Conservation (phyloP, 2,113 vertebrate species). For the Sus scrofa region DNA sequence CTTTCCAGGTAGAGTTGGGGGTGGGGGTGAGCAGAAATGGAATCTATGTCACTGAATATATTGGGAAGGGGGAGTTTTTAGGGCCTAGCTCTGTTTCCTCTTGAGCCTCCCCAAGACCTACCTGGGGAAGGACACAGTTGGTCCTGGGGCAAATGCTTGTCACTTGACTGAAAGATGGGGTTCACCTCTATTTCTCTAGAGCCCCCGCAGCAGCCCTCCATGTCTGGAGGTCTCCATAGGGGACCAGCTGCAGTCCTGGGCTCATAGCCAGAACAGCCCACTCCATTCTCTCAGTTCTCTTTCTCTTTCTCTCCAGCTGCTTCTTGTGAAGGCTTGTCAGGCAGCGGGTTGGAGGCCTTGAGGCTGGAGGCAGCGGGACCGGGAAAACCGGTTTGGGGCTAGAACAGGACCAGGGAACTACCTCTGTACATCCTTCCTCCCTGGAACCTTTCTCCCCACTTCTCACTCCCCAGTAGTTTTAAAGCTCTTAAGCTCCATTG, state of each 20-base stretch:
- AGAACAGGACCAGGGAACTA: conserved; percentile 19
- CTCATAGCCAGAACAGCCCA: conserved; percentile 45
- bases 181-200: neutral
- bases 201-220: neutral
- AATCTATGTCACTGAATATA: neutral
- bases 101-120: neutral
- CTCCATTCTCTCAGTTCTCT: neutral
- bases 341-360: conserved; percentile 72
- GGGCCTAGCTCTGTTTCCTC: neutral
- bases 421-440: conserved; percentile 65
- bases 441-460: neutral
- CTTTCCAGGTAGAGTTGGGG: neutral
- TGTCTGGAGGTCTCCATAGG: neutral
- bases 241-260: conserved; percentile 57
- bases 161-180: neutral
- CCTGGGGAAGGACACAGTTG: neutral
- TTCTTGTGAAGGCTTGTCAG: conserved; percentile 81
- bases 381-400: conserved; percentile 79
- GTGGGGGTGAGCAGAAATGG: neutral
- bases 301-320: conserved; percentile 68
- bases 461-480: neutral
- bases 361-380: conserved; percentile 69
- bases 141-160: neutral
- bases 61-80: neutral
- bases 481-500: neutral